Conservation (phyloP, 2,113 vertebrate species). For the Hemiscyllium ocellatum region DNA sequence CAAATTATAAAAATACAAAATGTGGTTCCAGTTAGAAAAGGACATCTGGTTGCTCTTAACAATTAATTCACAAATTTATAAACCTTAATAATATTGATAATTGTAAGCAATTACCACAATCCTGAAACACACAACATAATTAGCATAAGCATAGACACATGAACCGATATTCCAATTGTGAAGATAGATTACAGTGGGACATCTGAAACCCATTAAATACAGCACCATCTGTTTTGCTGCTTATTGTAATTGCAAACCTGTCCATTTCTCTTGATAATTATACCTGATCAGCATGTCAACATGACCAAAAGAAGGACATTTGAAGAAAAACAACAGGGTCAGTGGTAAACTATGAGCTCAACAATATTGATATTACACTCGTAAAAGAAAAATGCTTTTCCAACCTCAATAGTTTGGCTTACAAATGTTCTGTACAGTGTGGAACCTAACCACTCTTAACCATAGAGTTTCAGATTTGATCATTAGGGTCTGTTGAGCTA, state of each 20-base stretch:
- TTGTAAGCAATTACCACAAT: not conserved
- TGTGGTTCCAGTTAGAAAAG: not conserved
- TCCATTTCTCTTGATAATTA: not conserved
- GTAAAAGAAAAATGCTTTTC: not conserved
- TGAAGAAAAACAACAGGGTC: not conserved
- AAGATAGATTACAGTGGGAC: slow-evolving; percentile 4
- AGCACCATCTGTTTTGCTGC: not conserved
- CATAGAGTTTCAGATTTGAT: not conserved
- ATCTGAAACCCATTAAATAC: not conserved
- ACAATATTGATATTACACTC: not conserved
- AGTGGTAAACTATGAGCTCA: not conserved
- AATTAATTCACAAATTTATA: not conserved
- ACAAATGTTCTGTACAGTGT: not conserved
- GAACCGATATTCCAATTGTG: not conserved
- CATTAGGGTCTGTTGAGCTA: not conserved
- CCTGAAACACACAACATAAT: not conserved
- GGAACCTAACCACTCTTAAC: too few relatives aligned
- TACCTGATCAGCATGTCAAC: not conserved
- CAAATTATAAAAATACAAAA: not conserved
- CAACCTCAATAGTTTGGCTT: not conserved
- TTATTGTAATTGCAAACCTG: not conserved
- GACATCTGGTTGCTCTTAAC: not conserved
- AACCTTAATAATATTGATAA: not conserved
- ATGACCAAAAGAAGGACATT: not conserved
- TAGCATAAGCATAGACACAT: not conserved